These are phyloP conservation scores for Acrocephalus scirpaceus DNA, from an alignment of 2,797 vertebrate genomes.

Conservation along the genomic window DNA sequence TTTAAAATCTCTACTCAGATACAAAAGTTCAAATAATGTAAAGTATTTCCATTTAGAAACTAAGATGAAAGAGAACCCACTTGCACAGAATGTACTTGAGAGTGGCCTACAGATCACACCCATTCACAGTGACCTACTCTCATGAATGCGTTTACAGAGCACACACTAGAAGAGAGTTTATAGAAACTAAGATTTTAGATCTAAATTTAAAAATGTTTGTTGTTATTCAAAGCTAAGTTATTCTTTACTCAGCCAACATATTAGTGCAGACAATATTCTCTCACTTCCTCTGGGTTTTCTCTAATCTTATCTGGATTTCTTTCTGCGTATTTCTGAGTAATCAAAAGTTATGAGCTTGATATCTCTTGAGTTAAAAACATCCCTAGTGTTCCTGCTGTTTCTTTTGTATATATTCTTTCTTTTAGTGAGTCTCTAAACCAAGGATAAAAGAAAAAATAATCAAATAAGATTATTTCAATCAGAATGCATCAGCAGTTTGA, in stretches of 20 bases:
- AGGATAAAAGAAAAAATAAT: background rate
- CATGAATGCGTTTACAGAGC: constrained; percentile 38
- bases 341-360: constrained; percentile 75
- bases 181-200: constrained; percentile 54
- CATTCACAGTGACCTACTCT: constrained; percentile 21
- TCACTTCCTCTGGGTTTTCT: constrained; percentile 68
- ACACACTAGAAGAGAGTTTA: background rate
- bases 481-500: constrained; percentile 54
- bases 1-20: constrained; percentile 13
- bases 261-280: constrained; percentile 71
- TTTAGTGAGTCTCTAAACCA: constrained; percentile 63
- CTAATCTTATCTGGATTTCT: constrained; percentile 77
- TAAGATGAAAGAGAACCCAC: constrained; percentile 11
- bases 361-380: constrained; percentile 68
- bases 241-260: constrained; percentile 70
- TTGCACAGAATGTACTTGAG: background rate
- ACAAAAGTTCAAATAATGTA: background rate
- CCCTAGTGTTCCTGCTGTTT: constrained; percentile 50
- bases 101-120: constrained; percentile 11
- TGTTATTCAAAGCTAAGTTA: constrained; percentile 67
- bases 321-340: constrained; percentile 72
- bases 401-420: constrained; percentile 51
- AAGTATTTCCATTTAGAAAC: constrained; percentile 2
- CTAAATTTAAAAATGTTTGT: constrained; percentile 68
- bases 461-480: constrained; percentile 52